Evolutionary conservation across 2,113 vertebrate species (phyloP), one percentile per base, ranked within the genome.

Genomic region (Semicossyphus pulcher): DNA sequence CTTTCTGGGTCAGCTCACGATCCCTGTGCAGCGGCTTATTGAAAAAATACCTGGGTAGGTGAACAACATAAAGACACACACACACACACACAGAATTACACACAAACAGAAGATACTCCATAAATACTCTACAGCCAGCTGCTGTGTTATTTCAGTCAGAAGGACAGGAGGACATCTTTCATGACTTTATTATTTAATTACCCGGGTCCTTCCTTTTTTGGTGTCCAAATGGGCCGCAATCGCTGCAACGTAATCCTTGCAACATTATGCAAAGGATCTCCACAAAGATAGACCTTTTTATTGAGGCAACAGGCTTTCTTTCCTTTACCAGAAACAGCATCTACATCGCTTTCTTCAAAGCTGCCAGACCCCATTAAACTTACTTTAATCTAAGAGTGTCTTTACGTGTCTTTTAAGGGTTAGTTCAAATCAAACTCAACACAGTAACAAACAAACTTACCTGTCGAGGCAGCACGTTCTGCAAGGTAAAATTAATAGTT

Each of bases 1-100:
- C 78, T 99, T 99, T 87, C 95, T 99, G 53, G 98, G 97, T 64
- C 98, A 99, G 91, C 94, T 99, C 36, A 96, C 96, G 42, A 97
- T 99, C 49, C 97, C 97, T 0, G 97, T 99, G 47, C 98, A 99
- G 92, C 94, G 97, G 44, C 93, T 99, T 0, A 80, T 99, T 91
- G 98, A 99, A 85, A 95, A 95, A 47, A 96, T 98, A 31, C 95
- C 96, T 3, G 97, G 97, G 98, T 98, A 93, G 91, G 92, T 82
- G 0, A 31, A 57, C n/a, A 7, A 20, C 20, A 25, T 0, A 14
- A 15, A 25, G 41, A n/a, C 18, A 20, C 7, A 1, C 5, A 44
- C n/a, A 11, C 5, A 21, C n/a, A 18, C 23, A 18, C 10, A 41
- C 31, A 37, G 6, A 29, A 28, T 18, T 63, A 14, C 12, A 31